Conservation (phyloP, 2,797 vertebrate genomes). For the Podarcis siculus region DNA sequence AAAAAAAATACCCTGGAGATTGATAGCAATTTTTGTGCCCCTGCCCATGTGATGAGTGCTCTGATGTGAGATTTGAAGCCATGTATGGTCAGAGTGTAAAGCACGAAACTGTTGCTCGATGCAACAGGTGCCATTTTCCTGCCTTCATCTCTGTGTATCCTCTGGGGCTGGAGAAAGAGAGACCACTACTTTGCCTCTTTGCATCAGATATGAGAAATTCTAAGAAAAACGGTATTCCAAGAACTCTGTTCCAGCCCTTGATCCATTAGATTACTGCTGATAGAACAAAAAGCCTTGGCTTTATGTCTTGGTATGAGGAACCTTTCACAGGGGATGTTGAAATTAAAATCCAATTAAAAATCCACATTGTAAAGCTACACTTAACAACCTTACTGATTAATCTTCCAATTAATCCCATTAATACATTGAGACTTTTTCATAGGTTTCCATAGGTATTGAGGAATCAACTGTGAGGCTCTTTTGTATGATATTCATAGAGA, state of each 20-base stretch:
- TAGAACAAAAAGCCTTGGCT: background rate
- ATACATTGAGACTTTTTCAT: background rate
- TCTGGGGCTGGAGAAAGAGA: background rate
- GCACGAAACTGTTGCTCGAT: background rate
- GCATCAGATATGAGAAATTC: background rate
- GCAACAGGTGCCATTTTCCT: background rate
- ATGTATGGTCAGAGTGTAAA: background rate
- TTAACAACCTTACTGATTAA: conserved; percentile 1
- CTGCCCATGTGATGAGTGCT: background rate
- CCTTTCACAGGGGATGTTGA: background rate
- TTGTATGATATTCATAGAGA: background rate
- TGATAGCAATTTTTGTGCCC: background rate
- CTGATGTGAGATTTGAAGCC: too few relatives aligned
- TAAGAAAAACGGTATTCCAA: background rate
- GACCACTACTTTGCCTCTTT: background rate
- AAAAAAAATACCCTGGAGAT: background rate
- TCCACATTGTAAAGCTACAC: background rate
- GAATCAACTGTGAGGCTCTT: conserved; percentile 1
- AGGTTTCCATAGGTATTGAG: background rate
- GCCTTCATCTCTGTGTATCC: background rate
- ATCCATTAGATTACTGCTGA: background rate
- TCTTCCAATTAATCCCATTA: conserved; percentile 5
- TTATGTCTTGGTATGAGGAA: background rate
- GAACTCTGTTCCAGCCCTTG: background rate
- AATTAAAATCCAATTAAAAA: conserved; percentile 31